Conservation (phyloP, 37 sponge, comb jelly and placozoan species). For the Agelas oroides region DNA sequence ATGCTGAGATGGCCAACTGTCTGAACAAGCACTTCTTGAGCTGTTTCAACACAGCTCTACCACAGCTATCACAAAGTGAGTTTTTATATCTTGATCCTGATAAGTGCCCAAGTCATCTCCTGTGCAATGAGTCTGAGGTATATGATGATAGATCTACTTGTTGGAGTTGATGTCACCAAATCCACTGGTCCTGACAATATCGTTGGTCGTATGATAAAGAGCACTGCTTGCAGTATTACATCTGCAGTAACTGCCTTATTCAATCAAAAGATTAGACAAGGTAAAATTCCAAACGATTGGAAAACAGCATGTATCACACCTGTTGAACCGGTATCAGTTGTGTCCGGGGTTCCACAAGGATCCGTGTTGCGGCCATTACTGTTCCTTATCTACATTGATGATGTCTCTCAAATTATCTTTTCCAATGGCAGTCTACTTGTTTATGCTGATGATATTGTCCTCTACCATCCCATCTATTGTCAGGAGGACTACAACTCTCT, state of each 20-base stretch:
- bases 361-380: slow-evolving; percentile 29
- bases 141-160: neutral
- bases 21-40: no score
- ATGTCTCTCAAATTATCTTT: neutral
- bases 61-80: no score
- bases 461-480: neutral
- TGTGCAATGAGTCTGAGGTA: slow-evolving; percentile 4
- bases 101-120: neutral
- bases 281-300: neutral
- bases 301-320: slow-evolving; percentile 10
- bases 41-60: no score
- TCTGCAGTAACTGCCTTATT: neutral
- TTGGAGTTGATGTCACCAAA: neutral
- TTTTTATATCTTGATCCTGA: no score
- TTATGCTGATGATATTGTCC: slow-evolving; percentile 42
- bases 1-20: no score
- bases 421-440: neutral
- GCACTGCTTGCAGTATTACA: neutral
- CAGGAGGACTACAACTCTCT: no score
- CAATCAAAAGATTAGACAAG: neutral
- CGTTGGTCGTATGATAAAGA: slow-evolving; percentile 12
- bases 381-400: slow-evolving; percentile 29
- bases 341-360: slow-evolving; percentile 37
- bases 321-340: neutral
- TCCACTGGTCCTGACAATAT: slow-evolving; percentile 1